These are phyloP conservation scores for Poecilobothrus nobilitatus DNA, from an alignment of 2,888 invertebrate genomes.

Conservation along the genomic window DNA sequence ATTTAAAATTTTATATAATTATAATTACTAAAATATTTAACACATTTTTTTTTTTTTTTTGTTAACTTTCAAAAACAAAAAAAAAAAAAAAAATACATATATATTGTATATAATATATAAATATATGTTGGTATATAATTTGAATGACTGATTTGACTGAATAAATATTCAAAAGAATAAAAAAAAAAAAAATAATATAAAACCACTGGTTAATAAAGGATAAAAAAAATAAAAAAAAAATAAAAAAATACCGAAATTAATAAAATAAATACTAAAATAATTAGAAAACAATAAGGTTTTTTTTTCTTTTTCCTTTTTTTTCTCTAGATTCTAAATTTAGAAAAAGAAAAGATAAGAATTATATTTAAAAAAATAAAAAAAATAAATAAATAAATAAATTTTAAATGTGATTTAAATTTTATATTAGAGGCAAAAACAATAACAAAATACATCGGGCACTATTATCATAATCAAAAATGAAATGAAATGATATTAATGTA, in stretches of 20 bases:
- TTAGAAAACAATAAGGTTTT: neutral
- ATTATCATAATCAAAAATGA: neutral
- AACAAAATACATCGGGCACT: neutral
- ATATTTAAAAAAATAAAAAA: neutral
- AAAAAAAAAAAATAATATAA: neutral
- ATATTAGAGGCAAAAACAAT: neutral
- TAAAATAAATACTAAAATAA: neutral
- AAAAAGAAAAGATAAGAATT: neutral
- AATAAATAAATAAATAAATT: neutral
- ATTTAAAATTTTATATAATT: neutral
- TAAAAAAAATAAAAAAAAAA: neutral
- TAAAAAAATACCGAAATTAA: too few species aligned
- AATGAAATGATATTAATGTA: neutral
- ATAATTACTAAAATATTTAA: neutral
- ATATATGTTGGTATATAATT: neutral
- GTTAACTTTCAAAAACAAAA: neutral
- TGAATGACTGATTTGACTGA: slow-evolving; percentile 3
- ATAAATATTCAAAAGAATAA: neutral
- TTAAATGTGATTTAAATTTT: neutral
- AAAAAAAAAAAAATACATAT: neutral
- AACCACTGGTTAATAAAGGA: neutral
- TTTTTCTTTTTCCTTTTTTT: too few species aligned
- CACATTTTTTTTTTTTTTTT: neutral
- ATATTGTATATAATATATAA: neutral
- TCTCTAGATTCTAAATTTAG: neutral